These are phyloP conservation scores for Etheostoma perlongum DNA, from an alignment of 2,797 vertebrate species.

Conservation along the genomic window DNA sequence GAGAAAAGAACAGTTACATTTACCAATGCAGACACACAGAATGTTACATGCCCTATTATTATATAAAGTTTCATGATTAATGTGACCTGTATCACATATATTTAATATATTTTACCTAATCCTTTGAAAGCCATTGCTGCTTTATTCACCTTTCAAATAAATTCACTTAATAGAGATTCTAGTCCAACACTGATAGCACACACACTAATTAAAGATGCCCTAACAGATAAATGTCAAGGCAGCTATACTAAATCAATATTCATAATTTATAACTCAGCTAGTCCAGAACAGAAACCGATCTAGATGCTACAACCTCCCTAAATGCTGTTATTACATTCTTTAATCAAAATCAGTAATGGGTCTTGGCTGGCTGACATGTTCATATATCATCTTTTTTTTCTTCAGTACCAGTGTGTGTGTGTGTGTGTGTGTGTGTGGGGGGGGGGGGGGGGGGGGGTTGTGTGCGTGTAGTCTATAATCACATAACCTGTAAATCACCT, in stretches of 20 bases:
- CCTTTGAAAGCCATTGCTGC: not conserved
- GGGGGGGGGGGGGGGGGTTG: not conserved
- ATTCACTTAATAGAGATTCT: conserved; percentile 30
- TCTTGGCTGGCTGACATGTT: conserved; percentile 44
- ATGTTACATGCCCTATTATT: not conserved
- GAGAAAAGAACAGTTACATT: not conserved
- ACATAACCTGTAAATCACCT: conserved; percentile 35
- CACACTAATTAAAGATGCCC: conserved; percentile 61
- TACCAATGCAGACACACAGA: not conserved
- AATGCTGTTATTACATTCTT: conserved; percentile 63
- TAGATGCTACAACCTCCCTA: conserved; percentile 37
- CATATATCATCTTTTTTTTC: conserved; percentile 63
- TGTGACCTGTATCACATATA: not conserved
- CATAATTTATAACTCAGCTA: conserved; percentile 47
- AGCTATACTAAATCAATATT: conserved; percentile 41
- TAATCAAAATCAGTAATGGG: conserved; percentile 65
- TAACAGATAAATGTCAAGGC: conserved; percentile 29
- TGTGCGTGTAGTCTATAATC: conserved; percentile 17
- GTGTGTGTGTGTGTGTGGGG: conserved; percentile 36
- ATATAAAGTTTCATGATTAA: not conserved
- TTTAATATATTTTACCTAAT: not conserved
- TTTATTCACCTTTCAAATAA: conserved; percentile 25
- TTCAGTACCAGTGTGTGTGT: conserved; percentile 4
- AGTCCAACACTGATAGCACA: conserved; percentile 15
- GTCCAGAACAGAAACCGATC: conserved; percentile 39